Percentiles rank a stretch among this genome's conserved stretches.
phyloP scores from a whole-genome alignment of 2,888 invertebrate species.

The Sceliomorpha sp. region DNA sequence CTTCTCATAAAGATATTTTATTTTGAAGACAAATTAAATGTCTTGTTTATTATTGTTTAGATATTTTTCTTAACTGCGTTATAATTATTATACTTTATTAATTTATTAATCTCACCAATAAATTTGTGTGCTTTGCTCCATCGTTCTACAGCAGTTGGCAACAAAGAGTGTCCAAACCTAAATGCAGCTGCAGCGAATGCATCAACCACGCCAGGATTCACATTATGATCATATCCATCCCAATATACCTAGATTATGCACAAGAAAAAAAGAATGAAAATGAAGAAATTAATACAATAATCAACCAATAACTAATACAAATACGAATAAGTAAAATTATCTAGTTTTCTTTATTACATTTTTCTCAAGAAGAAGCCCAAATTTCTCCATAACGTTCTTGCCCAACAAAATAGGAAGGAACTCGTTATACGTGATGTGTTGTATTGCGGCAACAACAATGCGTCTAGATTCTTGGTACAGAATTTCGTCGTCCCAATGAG shows the following conservation, averaged over 20 bases:
- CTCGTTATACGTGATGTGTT: constrained; percentile 94
- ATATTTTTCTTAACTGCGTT: too few species aligned
- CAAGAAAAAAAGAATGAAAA: constrained; percentile 1
- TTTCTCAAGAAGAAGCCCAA: constrained; percentile 90
- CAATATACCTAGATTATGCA: constrained; percentile 82
- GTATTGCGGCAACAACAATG: constrained; percentile 92
- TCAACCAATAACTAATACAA: background rate
- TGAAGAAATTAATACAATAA: too few species aligned
- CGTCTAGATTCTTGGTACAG: constrained; percentile 92
- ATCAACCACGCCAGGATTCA: constrained; percentile 93
- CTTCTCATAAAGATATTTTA: too few species aligned
- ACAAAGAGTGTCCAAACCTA: constrained; percentile 93
- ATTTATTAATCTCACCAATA: constrained; percentile 84
- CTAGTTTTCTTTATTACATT: constrained; percentile 83
- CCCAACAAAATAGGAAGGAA: constrained; percentile 93
- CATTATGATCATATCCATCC: constrained; percentile 90
- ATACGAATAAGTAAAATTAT: too few species aligned
- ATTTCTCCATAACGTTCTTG: constrained; percentile 95
- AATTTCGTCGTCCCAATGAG: constrained; percentile 96
- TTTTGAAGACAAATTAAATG: too few species aligned
- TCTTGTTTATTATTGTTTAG: too few species aligned
- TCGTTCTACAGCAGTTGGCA: constrained; percentile 94
- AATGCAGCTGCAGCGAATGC: constrained; percentile 96
- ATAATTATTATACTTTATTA: too few species aligned
- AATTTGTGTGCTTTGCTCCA: constrained; percentile 98